phyloP scores from a whole-genome alignment of 1,140 invertebrate species.

The Oncopeltus fasciatus region DNA sequence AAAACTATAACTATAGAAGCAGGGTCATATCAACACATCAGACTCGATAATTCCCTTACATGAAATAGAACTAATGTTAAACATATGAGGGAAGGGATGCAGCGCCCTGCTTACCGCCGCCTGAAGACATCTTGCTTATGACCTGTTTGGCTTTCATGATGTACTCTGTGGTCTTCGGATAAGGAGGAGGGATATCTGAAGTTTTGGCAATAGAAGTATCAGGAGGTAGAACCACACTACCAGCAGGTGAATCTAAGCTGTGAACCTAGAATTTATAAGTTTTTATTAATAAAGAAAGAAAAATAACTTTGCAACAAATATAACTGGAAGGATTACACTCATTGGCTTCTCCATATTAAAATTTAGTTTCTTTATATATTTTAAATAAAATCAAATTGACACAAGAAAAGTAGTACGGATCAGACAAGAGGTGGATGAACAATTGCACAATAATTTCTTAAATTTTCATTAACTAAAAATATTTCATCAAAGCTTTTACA shows the following conservation, averaged over 20 bases:
- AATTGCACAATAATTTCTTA: too few species aligned
- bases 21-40: neutral
- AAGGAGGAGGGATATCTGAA: slow-evolving; percentile 3
- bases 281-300: neutral
- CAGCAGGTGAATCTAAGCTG: slow-evolving; percentile 12
- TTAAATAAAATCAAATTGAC: too few species aligned
- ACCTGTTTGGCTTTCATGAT: slow-evolving; percentile 40
- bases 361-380: too few species aligned
- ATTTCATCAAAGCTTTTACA: too few species aligned
- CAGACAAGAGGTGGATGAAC: too few species aligned
- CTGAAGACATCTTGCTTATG: slow-evolving; percentile 27
- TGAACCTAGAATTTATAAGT: neutral
- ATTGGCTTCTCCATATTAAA: too few species aligned
- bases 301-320: too few species aligned
- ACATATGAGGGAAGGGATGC: slow-evolving; percentile 2
- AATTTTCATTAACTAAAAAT: too few species aligned
- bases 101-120: slow-evolving; percentile 12
- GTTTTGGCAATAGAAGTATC: neutral
- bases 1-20: neutral
- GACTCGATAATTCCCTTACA: slow-evolving; percentile 1
- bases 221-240: slow-evolving; percentile 5
- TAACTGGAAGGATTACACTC: too few species aligned
- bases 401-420: too few species aligned
- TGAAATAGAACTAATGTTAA: slow-evolving; percentile 1
- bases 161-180: slow-evolving; percentile 35